phyloP scores from a whole-genome alignment of 2,797 vertebrate species.

The Bradypodion ventrale region DNA sequence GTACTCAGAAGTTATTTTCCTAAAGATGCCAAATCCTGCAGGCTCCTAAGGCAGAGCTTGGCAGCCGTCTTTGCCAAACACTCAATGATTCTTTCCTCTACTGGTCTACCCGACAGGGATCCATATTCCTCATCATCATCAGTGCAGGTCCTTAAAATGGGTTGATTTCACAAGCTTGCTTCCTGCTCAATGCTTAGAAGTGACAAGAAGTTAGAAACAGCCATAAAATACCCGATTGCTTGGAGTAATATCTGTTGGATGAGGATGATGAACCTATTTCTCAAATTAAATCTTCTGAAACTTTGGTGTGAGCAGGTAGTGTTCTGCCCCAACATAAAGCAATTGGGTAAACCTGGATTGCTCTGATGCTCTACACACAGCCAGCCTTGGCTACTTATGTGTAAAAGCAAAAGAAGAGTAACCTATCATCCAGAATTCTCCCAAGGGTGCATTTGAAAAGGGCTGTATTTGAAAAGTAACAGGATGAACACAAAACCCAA shows the following conservation, averaged over 20 bases:
- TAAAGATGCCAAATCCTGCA: background rate
- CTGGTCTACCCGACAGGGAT: background rate
- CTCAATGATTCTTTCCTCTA: background rate
- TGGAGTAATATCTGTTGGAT: background rate
- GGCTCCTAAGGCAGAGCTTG: background rate
- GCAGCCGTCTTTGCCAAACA: background rate
- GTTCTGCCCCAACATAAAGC: background rate
- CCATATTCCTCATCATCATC: background rate
- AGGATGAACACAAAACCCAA: background rate
- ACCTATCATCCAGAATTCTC: background rate
- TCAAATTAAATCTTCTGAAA: too few relatives aligned
- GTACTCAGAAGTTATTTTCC: background rate
- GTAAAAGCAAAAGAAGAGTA: background rate
- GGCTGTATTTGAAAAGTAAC: background rate
- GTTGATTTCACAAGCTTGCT: background rate
- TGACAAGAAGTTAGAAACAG: background rate
- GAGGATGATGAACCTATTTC: background rate
- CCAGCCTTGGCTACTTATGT: background rate
- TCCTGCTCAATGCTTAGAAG: background rate
- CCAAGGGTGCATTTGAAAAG: background rate
- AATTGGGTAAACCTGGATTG: background rate
- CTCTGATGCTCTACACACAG: background rate
- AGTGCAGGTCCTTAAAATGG: background rate
- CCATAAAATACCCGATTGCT: background rate
- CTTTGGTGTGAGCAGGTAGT: background rate